Evolutionary conservation across 2,888 invertebrate genomes (phyloP).

Genomic region (Macaria liturata): DNA sequence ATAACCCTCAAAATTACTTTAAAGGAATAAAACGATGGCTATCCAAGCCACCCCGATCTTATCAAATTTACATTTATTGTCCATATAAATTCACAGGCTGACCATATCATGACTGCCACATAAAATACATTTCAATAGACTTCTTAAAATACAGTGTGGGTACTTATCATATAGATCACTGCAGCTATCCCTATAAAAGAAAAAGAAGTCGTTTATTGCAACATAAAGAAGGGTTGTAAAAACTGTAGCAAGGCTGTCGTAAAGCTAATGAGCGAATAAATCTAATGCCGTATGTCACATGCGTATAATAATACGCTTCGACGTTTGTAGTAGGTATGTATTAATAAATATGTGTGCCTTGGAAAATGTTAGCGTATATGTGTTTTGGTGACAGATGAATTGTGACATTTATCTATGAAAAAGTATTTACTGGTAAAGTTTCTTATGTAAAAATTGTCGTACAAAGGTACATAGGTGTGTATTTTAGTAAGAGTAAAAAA

Average conservation of each 20-base stretch:
- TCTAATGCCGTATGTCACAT: slow-evolving; percentile 45
- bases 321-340: too few relatives aligned
- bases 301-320: too few relatives aligned
- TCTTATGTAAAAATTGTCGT: too few relatives aligned
- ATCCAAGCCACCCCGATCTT: slow-evolving; percentile 18
- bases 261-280: slow-evolving; percentile 57
- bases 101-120: slow-evolving; percentile 25
- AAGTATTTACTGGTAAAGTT: too few relatives aligned
- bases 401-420: too few relatives aligned
- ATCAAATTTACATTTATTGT: slow-evolving; percentile 20
- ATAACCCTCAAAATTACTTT: slow-evolving; percentile 9
- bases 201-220: too few relatives aligned
- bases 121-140: slow-evolving; percentile 41
- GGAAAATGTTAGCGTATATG: too few relatives aligned
- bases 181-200: not conserved
- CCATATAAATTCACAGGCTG: slow-evolving; percentile 27
- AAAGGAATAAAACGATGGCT: slow-evolving; percentile 11
- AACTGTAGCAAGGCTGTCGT: slow-evolving; percentile 47
- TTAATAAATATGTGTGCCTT: too few relatives aligned
- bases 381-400: too few relatives aligned
- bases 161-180: slow-evolving; percentile 52
- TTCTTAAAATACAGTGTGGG: slow-evolving; percentile 44
- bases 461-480: too few relatives aligned
- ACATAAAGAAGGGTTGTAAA: slow-evolving; percentile 38
- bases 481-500: too few relatives aligned